phyloP scores from a whole-genome alignment of 2,113 vertebrate species.

The Barnardius zonarius region DNA sequence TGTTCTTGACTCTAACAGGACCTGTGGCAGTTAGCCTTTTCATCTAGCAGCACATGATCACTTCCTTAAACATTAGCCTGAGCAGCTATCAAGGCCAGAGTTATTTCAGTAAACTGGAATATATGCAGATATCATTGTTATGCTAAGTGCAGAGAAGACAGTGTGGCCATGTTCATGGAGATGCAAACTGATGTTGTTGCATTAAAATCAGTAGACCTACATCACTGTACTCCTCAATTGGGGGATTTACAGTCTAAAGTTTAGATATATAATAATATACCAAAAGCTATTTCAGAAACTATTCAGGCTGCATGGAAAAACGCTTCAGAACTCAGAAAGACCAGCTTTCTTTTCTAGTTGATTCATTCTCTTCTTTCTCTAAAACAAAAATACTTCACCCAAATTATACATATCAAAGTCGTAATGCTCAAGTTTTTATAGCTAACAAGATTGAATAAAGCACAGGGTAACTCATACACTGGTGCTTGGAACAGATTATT shows the following conservation, averaged over 20 bases:
- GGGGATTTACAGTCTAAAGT: not conserved
- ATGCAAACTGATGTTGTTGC: not conserved
- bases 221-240: fast-evolving
- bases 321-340: not conserved
- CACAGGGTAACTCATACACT: not conserved
- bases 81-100: not conserved
- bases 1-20: not conserved
- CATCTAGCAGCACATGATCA: not conserved
- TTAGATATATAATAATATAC: not conserved
- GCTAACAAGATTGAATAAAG: not conserved
- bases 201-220: not conserved
- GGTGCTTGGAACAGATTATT: not conserved
- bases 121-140: not conserved
- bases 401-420: not conserved
- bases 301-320: not conserved
- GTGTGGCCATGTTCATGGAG: fast-evolving
- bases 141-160: not conserved
- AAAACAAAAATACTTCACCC: not conserved
- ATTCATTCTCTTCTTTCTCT: not conserved
- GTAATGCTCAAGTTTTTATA: not conserved
- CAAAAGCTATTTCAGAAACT: not conserved
- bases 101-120: not conserved
- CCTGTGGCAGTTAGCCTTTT: not conserved
- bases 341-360: not conserved
- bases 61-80: not conserved